phyloP scores from a whole-genome alignment of 1,140 invertebrate genomes.

The Mactra quadrangularis region DNA sequence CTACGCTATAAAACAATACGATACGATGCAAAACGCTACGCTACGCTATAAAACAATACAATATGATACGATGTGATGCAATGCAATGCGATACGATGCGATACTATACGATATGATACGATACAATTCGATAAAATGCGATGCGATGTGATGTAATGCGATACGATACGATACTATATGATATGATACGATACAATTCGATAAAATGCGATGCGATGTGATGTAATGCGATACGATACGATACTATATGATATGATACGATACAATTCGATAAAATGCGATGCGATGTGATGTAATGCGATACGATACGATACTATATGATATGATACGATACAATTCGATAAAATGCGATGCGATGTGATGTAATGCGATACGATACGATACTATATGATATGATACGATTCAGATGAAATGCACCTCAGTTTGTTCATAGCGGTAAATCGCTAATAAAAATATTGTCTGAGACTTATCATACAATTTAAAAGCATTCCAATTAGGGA shows the following conservation, averaged over 20 bases:
- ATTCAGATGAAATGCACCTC: no score
- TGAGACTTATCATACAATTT: no score
- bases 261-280: conserved; percentile 10
- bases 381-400: not conserved
- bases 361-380: conserved; percentile 24
- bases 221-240: conserved; percentile 23
- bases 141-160: no score
- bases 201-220: no score
- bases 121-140: no score
- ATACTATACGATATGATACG: no score
- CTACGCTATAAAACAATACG: conserved; percentile 2
- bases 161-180: conserved; percentile 13
- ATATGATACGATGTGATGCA: conserved; percentile 15
- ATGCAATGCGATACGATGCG: conserved; percentile 10
- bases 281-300: not conserved
- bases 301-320: conserved; percentile 38
- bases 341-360: not conserved
- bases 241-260: no score
- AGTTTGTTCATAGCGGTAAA: no score
- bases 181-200: no score
- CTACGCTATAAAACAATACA: conserved; percentile 13
- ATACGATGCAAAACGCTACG: conserved; percentile 1
- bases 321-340: conserved; percentile 6
- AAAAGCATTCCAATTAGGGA: no score
- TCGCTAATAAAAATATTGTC: no score